phyloP scores from a whole-genome alignment of 2,888 invertebrate genomes.

The Bimastos eiseni region DNA sequence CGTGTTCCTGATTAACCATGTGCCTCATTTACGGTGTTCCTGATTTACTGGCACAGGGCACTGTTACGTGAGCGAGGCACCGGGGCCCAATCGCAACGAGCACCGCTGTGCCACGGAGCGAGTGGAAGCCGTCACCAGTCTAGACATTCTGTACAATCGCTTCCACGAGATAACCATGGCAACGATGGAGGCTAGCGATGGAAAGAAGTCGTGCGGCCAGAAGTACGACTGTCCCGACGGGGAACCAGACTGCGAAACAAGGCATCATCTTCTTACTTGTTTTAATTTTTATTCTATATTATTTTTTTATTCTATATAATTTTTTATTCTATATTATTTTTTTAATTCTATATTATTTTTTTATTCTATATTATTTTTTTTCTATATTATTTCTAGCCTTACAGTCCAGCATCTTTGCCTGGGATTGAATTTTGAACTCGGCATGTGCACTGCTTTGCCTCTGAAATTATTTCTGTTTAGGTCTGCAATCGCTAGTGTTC shows the following conservation, averaged over 20 bases:
- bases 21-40: neutral
- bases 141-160: constrained; percentile 62
- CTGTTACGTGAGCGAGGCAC: constrained; percentile 59
- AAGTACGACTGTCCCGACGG: constrained; percentile 60
- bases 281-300: neutral
- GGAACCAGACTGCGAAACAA: constrained; percentile 58
- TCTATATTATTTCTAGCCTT: too few species aligned
- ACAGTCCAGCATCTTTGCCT: too few species aligned
- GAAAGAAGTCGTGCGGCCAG: constrained; percentile 58
- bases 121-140: constrained; percentile 62
- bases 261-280: constrained; percentile 46
- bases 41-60: constrained; percentile 45
- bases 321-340: too few species aligned
- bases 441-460: too few species aligned
- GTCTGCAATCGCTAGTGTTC: too few species aligned
- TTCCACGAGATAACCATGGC: constrained; percentile 62
- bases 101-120: constrained; percentile 62
- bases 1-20: neutral
- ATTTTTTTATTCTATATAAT: too few species aligned
- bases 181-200: constrained; percentile 61
- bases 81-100: constrained; percentile 52
- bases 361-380: too few species aligned
- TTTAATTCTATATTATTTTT: too few species aligned
- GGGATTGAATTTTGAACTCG: too few species aligned
- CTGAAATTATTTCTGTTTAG: too few species aligned